Evolutionary conservation across 1,140 invertebrate species (phyloP).

Genomic region (Pomacea maculata): DNA sequence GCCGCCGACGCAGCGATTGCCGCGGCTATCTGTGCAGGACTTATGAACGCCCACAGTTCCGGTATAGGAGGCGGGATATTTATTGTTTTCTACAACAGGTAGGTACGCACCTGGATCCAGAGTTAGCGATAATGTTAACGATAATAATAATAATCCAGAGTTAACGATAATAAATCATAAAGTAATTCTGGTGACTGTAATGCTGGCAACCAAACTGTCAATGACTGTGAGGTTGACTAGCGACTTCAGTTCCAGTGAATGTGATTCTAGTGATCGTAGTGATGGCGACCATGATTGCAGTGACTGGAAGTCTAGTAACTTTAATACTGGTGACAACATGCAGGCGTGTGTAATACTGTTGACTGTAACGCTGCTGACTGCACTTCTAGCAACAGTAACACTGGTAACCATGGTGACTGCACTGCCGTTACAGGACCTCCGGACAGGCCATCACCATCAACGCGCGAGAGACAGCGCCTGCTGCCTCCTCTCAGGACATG

Average conservation of each 20-base stretch:
- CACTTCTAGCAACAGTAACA: background rate
- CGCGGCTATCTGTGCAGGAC: constrained; percentile 83
- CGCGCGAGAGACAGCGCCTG: constrained; percentile 54
- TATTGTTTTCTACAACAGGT: constrained; percentile 81
- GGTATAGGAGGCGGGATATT: constrained; percentile 88
- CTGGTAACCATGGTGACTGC: background rate
- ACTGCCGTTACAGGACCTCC: constrained; percentile 24
- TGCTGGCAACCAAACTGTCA: too few relatives aligned
- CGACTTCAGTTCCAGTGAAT: too few relatives aligned
- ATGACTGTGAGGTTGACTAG: too few relatives aligned
- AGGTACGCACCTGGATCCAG: background rate
- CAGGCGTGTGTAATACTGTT: background rate
- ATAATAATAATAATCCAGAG: too few relatives aligned
- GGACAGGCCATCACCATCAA: constrained; percentile 38
- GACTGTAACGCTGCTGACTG: background rate
- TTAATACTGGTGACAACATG: background rate
- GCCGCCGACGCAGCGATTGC: constrained; percentile 87
- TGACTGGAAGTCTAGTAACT: background rate
- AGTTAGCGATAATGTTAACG: background rate
- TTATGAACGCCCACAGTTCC: constrained; percentile 84
- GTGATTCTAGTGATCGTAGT: too few relatives aligned
- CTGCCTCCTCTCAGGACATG: constrained; percentile 45
- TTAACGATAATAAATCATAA: too few relatives aligned
- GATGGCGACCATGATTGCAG: too few relatives aligned
- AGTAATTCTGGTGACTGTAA: background rate